These are phyloP conservation scores for Hypocryptadius cinnamomeus DNA, from an alignment of 2,113 vertebrate genomes.

Conservation along the genomic window DNA sequence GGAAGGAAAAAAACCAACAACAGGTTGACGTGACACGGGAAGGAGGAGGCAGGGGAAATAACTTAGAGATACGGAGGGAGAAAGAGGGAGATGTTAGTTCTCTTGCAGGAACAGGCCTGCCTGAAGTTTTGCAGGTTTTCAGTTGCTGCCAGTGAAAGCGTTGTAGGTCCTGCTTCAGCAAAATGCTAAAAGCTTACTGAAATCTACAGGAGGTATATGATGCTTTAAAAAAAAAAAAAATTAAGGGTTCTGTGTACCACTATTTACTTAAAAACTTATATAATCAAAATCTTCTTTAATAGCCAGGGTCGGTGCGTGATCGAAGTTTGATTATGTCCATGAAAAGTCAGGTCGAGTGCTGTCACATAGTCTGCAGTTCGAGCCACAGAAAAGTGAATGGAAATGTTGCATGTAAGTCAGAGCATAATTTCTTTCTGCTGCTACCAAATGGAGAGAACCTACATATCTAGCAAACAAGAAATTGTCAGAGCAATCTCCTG, in stretches of 20 bases:
- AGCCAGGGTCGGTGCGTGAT: background rate
- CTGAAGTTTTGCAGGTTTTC: background rate
- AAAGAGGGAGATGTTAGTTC: background rate
- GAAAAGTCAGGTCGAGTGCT: background rate
- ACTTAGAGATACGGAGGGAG: background rate
- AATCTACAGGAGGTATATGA: background rate
- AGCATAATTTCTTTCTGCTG: background rate
- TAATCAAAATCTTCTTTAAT: background rate
- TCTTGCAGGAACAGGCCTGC: constrained; percentile 13
- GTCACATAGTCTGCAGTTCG: background rate
- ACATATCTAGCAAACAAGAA: background rate
- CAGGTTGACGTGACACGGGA: constrained; percentile 17
- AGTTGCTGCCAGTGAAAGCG: background rate
- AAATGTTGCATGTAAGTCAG: accelerated
- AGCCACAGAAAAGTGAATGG: background rate
- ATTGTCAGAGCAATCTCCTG: background rate
- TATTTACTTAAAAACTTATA: background rate
- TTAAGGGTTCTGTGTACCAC: background rate
- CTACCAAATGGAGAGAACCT: background rate
- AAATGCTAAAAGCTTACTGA: background rate
- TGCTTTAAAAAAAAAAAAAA: background rate
- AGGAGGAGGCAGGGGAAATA: constrained; percentile 12
- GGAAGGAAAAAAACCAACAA: background rate
- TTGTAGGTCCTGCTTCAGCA: background rate
- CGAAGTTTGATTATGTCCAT: background rate